These are phyloP conservation scores for Microplitis mediator DNA, from an alignment of 1,140 invertebrate species.

Conservation along the genomic window DNA sequence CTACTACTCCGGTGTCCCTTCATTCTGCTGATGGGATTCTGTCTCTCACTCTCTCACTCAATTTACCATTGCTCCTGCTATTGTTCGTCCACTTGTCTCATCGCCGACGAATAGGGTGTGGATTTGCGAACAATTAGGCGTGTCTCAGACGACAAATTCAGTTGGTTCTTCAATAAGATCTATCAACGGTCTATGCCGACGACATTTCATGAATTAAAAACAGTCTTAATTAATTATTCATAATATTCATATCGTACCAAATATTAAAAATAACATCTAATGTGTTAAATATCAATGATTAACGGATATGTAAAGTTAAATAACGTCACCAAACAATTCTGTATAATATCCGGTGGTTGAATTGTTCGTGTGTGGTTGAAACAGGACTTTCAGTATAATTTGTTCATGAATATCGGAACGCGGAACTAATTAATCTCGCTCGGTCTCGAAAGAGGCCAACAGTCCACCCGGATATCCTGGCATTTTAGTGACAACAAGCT, in stretches of 20 bases:
- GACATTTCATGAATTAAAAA: too few species aligned
- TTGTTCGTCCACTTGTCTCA: conserved; percentile 19
- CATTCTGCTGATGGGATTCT: conserved; percentile 4
- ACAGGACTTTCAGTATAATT: conserved; percentile 1
- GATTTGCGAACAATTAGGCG: conserved; percentile 18
- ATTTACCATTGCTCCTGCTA: background rate
- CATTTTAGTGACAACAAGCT: background rate
- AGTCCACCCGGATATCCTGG: background rate
- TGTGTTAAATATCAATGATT: background rate
- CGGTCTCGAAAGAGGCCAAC: conserved; percentile 4
- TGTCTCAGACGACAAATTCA: conserved; percentile 9
- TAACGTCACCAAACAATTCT: background rate
- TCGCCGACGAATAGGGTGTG: background rate
- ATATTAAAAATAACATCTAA: too few species aligned
- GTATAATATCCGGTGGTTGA: background rate
- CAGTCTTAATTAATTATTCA: too few species aligned
- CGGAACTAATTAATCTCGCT: conserved; percentile 23
- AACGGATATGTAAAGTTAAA: background rate
- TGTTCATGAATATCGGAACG: conserved; percentile 17
- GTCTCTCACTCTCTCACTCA: background rate
- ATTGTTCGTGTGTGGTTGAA: background rate
- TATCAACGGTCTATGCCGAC: too few species aligned
- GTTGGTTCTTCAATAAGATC: background rate
- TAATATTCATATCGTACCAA: too few species aligned
- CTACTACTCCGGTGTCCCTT: background rate